Evolutionary conservation across 2,888 invertebrate species (phyloP), one percentile per base, ranked within the genome.

Genomic region (Noctua comes): DNA sequence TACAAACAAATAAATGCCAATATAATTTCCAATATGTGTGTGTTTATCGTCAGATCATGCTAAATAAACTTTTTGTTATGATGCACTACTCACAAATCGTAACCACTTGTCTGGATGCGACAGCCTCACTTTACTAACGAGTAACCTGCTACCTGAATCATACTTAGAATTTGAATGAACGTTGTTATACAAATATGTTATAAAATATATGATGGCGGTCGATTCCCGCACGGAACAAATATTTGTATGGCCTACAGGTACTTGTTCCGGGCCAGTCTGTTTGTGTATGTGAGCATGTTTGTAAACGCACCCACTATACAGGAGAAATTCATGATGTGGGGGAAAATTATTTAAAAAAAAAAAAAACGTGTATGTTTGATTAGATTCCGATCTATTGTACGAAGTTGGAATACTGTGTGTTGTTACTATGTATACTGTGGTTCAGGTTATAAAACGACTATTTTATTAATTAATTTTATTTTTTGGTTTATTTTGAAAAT

Each of bases 371-470:
- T n/a, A n/a, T n/a, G n/a, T n/a, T n/a, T 18, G 13, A 36, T 21
- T 1, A 4, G 21, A 64, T 21, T 64, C 1, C 21, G 10, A 36
- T 0, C 13, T 21, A 13, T 64, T 36, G 36, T 36, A 36, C 36
- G 5, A 1, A 24, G 36, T 64, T 64, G 36, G 5, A 64, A 11
- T 24, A 64, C 24, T 64, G 36, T 1, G 1, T 21, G 8, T 62
- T 2, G 1, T 5, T 24, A 36, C 64, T 36, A 64, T 18, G 10
- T 64, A 0, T 36, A 27, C 36, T 65, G 24, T 65, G 36, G 18
- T 13, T 4, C 51, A 73, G 48, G 57, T 70, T 64, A 72, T 72
- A 62, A 80, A 80, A 66, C 5, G n/a, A 27, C 16, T 73, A 72
- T 80, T 80, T n/a, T n/a, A n/a, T n/a, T n/a, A n/a, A n/a, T n/a